These are phyloP conservation scores for Dermochelys coriacea DNA, from an alignment of 2,797 vertebrate species.

Conservation along the genomic window DNA sequence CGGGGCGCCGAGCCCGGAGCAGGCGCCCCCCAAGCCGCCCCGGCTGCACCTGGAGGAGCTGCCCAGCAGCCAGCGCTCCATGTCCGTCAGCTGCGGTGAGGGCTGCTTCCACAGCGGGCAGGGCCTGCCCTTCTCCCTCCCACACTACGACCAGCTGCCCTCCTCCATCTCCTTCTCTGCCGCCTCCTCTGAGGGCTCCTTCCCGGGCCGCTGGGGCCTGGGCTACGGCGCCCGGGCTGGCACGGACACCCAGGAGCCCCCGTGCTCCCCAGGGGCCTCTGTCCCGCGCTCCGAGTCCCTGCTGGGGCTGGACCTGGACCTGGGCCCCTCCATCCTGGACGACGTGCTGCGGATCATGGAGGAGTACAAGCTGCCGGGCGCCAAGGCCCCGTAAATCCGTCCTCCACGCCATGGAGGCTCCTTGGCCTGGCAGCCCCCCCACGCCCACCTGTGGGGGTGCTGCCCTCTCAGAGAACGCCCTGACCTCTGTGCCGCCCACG, in stretches of 20 bases:
- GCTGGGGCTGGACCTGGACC: slow-evolving; percentile 84
- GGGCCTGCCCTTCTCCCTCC: neutral
- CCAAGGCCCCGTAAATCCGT: slow-evolving; percentile 53
- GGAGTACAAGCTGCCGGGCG: slow-evolving; percentile 62
- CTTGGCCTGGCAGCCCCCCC: slow-evolving; percentile 49
- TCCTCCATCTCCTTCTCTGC: neutral
- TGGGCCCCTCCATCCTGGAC: slow-evolving; percentile 86
- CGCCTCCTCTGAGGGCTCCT: slow-evolving; percentile 49
- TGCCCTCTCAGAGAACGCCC: too few species aligned
- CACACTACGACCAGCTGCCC: neutral
- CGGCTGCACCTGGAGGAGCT: slow-evolving; percentile 80
- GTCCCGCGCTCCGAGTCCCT: slow-evolving; percentile 82
- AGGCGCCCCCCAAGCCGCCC: slow-evolving; percentile 74
- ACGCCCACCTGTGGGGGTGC: neutral
- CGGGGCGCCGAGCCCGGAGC: slow-evolving; percentile 74
- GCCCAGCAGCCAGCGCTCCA: slow-evolving; percentile 25
- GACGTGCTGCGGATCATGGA: slow-evolving; percentile 87
- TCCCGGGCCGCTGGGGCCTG: neutral
- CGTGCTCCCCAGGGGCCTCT: neutral
- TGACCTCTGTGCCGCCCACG: too few species aligned
- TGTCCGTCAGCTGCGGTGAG: slow-evolving; percentile 75
- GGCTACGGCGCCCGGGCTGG: fast-evolving
- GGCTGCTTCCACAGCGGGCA: slow-evolving; percentile 75
- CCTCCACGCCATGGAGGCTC: neutral
- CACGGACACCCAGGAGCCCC: neutral